Conservation (phyloP, 2,113 vertebrate species). For the Triplophysa siluroides region DNA sequence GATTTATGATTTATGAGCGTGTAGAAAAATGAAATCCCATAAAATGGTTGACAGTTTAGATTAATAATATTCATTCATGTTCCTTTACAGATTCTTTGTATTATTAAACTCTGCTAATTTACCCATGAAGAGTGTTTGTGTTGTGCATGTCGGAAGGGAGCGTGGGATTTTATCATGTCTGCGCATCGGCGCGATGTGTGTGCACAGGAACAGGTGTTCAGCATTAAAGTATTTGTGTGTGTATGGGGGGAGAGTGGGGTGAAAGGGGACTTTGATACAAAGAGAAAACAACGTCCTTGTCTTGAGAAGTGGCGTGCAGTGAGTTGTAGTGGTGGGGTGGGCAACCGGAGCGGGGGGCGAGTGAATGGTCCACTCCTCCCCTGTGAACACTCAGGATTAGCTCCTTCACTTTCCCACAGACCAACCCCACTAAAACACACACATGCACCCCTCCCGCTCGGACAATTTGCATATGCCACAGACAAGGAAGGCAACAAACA, state of each 20-base stretch:
- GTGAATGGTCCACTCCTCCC: constrained; percentile 75
- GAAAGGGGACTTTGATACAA: constrained; percentile 57
- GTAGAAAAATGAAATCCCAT: no score
- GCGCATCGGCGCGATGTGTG: constrained; percentile 59
- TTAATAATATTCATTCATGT: no score
- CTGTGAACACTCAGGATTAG: constrained; percentile 78
- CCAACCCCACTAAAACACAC: constrained; percentile 53
- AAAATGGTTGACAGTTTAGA: no score
- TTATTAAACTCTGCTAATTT: not conserved
- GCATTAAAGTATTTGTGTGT: constrained; percentile 64
- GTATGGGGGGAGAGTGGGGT: constrained; percentile 43
- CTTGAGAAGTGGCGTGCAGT: constrained; percentile 55
- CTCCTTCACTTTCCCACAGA: constrained; percentile 80
- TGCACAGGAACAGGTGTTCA: constrained; percentile 76
- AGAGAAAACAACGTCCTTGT: constrained; percentile 58
- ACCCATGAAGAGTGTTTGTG: constrained; percentile 39
- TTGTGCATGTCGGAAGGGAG: constrained; percentile 63
- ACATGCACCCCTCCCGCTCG: constrained; percentile 43
- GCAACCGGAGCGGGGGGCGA: constrained; percentile 46
- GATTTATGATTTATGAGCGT: not conserved
- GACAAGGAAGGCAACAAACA: constrained; percentile 77
- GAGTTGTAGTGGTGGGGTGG: constrained; percentile 59
- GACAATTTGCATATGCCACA: constrained; percentile 77
- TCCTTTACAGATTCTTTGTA: not conserved
- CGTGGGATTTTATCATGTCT: constrained; percentile 57